Conservation (phyloP, 2,113 vertebrate species). For the Oreocharis arfaki region DNA sequence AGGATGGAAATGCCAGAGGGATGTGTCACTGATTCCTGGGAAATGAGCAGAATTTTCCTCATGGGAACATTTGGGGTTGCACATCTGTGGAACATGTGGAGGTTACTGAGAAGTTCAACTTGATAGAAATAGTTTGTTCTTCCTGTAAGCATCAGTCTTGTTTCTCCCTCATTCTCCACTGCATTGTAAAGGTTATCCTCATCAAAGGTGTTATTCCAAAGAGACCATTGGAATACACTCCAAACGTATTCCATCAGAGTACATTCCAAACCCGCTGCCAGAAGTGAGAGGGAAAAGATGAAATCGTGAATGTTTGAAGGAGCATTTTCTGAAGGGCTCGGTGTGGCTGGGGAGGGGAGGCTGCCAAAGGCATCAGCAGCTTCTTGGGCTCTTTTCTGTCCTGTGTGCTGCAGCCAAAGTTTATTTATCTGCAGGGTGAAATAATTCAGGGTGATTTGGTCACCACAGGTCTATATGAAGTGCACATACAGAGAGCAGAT, state of each 20-base stretch:
- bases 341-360: background rate
- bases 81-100: background rate
- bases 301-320: background rate
- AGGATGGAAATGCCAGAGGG: background rate
- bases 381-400: background rate
- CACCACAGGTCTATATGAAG: background rate
- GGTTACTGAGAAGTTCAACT: background rate
- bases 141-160: background rate
- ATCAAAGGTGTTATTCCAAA: background rate
- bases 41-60: background rate
- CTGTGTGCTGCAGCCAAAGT: background rate
- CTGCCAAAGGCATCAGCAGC: background rate
- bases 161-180: background rate
- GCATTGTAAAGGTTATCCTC: background rate
- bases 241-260: rapidly evolving
- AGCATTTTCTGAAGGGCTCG: background rate
- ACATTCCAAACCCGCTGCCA: rapidly evolving
- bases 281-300: background rate
- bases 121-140: background rate
- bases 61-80: rapidly evolving
- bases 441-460: background rate
- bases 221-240: background rate
- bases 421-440: background rate
- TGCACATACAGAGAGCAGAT: background rate
- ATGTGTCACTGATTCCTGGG: background rate